Base-by-base conservation (phyloP, 1,140 invertebrate genomes). In the Anastrepha ludens region DNA sequence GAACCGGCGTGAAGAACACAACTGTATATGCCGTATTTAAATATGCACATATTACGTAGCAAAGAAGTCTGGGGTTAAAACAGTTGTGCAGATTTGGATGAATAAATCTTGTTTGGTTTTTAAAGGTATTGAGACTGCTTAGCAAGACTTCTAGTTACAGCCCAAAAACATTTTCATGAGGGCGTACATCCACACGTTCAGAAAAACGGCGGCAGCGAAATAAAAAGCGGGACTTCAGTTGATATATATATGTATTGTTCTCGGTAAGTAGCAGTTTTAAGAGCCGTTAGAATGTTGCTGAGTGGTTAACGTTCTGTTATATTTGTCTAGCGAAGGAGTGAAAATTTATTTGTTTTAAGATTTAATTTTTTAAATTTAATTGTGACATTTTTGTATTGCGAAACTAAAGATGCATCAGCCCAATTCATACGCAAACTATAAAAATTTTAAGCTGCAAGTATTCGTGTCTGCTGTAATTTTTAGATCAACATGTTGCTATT, bases 181-280 rank as follows among this genome's bases (percentile, higher is more conserved):
- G 29, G 29, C 29, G 29, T 29, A 29, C 29, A 29, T 29, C 29
- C 29, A 29, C 29, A 29, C 44, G 74, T 20, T 20, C 64, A 29
- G 20, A 81, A 29, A 81, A 55, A 20, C 7, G 4, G 17, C 7
- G 15, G 47, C 11, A 9, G 3, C 44, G 17, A 81, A 47, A 74
- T 55, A 55, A n/a, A 47, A 81, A 81, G 74, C 47, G 74, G 74
- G 74, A 81, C 74, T 55, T 55, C 70, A 50, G 70, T 74, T 29
- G 44, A 74, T 29, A 29, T 29, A 29, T 29, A 29, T 29, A 29
- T 74, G n/a, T 13, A 67, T 67, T 41, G 13, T 67, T 47, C 41
- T 47, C 39, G 44, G 70, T 74, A 41, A 74, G 44, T 74, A 47
- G 70, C 70, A 74, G 41, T 74, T 74, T 74, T 47, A 17, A 47